A percentile compares a stretch with the other conserved stretches of the same genome.
Evolutionary conservation across 1,140 invertebrate genomes (phyloP).

Genomic region (Lepidurus apus): DNA sequence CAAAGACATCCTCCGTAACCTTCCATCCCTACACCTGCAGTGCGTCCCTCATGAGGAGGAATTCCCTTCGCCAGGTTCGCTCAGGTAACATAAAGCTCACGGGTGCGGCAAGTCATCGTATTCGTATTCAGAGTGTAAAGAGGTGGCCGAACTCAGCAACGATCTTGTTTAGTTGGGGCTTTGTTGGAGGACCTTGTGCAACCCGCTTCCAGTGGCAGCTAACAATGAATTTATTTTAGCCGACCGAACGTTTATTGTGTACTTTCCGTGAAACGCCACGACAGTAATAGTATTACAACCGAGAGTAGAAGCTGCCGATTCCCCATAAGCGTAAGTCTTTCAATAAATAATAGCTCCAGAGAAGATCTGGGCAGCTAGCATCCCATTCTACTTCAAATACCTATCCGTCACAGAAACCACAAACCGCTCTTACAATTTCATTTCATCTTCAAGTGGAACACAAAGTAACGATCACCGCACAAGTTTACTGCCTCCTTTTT

Average conservation of each 20-base stretch:
- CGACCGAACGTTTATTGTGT: no score
- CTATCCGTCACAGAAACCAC: background rate
- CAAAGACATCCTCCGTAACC: background rate
- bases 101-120: background rate
- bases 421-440: background rate
- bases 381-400: background rate
- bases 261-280: no score
- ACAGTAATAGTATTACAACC: background rate
- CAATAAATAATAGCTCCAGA: background rate
- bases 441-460: background rate
- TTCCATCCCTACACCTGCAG: background rate
- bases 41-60: background rate
- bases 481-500: background rate
- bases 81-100: background rate
- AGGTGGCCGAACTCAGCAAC: constrained; percentile 12
- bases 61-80: background rate
- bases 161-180: background rate
- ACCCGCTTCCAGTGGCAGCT: background rate
- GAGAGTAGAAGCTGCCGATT: background rate
- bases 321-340: background rate
- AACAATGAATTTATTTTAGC: no score
- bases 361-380: background rate
- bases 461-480: background rate
- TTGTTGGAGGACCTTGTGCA: background rate
- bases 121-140: background rate